These are phyloP conservation scores for Cettia cetti DNA, from an alignment of 2,113 vertebrate genomes.

Conservation along the genomic window DNA sequence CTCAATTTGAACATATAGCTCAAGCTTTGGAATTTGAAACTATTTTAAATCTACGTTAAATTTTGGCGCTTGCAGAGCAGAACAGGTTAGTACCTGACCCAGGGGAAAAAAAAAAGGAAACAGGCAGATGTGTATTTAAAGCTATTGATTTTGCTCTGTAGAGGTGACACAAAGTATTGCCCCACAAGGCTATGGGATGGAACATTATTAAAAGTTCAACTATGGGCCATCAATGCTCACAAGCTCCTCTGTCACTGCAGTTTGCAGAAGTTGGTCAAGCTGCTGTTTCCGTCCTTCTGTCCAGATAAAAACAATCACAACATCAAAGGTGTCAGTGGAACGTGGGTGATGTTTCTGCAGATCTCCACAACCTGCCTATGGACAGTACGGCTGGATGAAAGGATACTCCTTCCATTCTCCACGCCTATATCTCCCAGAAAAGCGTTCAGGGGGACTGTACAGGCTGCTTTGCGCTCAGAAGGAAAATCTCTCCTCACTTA, in stretches of 20 bases:
- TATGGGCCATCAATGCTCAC: background rate
- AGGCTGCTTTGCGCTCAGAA: accelerated
- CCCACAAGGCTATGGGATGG: background rate
- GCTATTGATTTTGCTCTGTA: too few relatives aligned
- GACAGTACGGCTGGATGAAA: accelerated
- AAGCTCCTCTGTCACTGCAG: background rate
- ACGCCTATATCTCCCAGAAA: background rate
- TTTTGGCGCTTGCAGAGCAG: background rate
- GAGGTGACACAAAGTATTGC: background rate
- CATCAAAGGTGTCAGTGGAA: background rate
- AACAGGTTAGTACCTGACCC: background rate
- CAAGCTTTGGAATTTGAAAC: background rate
- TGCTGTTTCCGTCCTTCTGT: background rate
- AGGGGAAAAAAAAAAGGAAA: background rate
- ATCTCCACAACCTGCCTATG: accelerated
- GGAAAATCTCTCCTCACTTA: background rate
- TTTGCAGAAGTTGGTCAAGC: background rate
- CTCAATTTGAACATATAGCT: background rate
- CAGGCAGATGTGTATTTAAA: background rate
- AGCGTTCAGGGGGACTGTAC: accelerated
- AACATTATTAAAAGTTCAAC: background rate
- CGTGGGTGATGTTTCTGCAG: background rate
- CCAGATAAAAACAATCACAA: background rate
- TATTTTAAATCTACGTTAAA: background rate
- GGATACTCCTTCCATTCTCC: background rate